Base-by-base conservation (phyloP, 2,797 vertebrate genomes). In the Ceryle rudis region DNA sequence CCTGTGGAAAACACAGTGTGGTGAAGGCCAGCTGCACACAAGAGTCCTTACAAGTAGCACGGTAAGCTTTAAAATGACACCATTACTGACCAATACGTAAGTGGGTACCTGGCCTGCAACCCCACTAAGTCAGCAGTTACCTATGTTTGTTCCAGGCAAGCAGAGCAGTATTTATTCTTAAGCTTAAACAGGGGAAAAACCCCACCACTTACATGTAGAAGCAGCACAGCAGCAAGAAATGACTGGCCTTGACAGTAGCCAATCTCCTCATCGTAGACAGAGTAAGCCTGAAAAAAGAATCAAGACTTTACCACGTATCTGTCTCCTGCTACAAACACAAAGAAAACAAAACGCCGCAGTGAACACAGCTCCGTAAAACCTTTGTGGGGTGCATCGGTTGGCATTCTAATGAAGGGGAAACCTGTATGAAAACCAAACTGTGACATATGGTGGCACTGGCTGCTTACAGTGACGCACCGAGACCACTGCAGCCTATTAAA, bases 171-270 rank as follows among this genome's bases (percentile, higher is more conserved):
- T 55, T 82, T 67, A 29, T 31, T 46, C 42, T 35, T 7, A 41
- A 37, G 12, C 21, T 19, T n/a, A 17, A 64, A 18, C 1, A 2
- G 69, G 67, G 41, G 4, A 2, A 39, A 51, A 51, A 20, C 7
- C 1, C 1, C 89, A 87, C 1, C 71, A 99, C 99, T 99, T 97
- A 99, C 99, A 31, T 99, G 99, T 78, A 99, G 98, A 41, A 99
- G 98, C 94, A 99, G 98, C 96, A 99, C 99, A 72, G 99, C 99
- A 81, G 99, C 99, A 47, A 99, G 98, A 97, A 99, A 99, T 0
- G 99, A 99, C 88, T 99, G 99, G 95, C 99, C 99, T 97, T 99
- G 99, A 96, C 99, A 99, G 97, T 99, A 99, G 62, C 99, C 99
- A 55, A 99, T 99, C 98, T 99, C 99, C 95, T 99, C 99, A 83